These are phyloP conservation scores for Agapostemon virescens DNA, from an alignment of 2,888 invertebrate genomes.

Conservation along the genomic window DNA sequence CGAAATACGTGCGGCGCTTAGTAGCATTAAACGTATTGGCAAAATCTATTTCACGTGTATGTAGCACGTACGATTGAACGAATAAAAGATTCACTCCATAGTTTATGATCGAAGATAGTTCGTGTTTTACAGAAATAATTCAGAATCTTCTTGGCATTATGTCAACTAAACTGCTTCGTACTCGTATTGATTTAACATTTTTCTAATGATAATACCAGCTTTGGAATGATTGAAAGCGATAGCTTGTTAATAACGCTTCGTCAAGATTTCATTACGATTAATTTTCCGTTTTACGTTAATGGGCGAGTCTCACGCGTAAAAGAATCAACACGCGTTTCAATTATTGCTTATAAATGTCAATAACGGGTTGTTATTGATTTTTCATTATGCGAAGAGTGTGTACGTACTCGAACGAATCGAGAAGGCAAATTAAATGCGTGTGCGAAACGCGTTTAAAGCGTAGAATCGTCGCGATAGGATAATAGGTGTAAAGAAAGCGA, in stretches of 20 bases:
- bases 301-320: neutral
- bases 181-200: neutral
- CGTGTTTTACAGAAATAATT: neutral
- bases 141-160: neutral
- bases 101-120: neutral
- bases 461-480: neutral
- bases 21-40: neutral
- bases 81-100: neutral
- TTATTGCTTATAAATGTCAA: neutral
- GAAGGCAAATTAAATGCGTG: too few species aligned
- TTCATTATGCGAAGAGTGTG: neutral
- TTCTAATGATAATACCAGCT: neutral
- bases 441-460: neutral
- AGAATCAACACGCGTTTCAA: neutral
- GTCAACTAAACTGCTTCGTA: neutral
- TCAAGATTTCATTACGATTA: neutral
- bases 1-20: neutral
- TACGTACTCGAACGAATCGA: neutral
- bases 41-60: neutral
- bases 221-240: neutral
- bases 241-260: too few species aligned
- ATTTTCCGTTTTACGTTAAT: neutral
- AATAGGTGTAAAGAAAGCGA: conserved; percentile 23
- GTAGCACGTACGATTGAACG: neutral
- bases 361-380: neutral